Evolutionary conservation across 2,888 invertebrate genomes (phyloP).

Genomic region (Napeogenes inachia): DNA sequence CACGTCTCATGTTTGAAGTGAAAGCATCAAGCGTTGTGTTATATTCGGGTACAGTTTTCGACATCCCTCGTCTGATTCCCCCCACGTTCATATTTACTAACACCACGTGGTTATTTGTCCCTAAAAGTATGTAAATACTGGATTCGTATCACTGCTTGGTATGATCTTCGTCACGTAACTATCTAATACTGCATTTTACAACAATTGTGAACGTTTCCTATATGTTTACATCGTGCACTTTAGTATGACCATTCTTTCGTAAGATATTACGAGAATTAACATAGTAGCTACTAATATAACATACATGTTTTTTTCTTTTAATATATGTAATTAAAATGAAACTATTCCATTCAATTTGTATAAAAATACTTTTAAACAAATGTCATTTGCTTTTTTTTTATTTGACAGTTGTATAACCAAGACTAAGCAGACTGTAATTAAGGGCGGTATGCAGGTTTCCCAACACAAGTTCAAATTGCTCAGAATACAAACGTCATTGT

Average conservation of each 20-base stretch:
- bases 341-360: no score
- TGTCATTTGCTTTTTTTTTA: no score
- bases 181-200: background rate
- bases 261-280: no score
- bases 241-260: background rate
- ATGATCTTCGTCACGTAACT: slow-evolving; percentile 15
- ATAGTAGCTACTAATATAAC: no score
- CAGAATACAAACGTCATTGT: no score
- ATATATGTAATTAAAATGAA: no score
- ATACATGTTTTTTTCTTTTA: no score
- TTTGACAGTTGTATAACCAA: no score
- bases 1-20: slow-evolving; percentile 69
- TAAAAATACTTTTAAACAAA: no score
- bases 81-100: slow-evolving; percentile 45
- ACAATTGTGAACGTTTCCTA: background rate
- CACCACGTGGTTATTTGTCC: slow-evolving; percentile 39
- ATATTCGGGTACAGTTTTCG: slow-evolving; percentile 70
- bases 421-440: no score
- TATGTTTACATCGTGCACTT: background rate
- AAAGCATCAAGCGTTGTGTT: slow-evolving; percentile 70
- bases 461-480: no score
- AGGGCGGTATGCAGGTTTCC: no score
- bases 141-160: slow-evolving; percentile 3
- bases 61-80: slow-evolving; percentile 63
- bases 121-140: background rate